phyloP scores from a whole-genome alignment of 2,888 invertebrate genomes.

The Cremastinae sp. region DNA sequence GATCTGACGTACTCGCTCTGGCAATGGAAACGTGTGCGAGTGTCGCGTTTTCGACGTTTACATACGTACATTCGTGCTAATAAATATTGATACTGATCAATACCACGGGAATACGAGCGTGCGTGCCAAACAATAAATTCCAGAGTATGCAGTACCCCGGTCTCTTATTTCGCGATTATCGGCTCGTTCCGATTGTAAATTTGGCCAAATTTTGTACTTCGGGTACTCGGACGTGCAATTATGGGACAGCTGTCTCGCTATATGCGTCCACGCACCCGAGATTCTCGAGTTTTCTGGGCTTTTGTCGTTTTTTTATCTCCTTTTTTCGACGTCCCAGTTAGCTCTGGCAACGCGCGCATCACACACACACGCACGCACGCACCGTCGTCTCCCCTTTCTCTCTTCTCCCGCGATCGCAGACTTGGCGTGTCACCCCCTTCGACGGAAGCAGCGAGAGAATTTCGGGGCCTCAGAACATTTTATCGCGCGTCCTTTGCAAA shows the following conservation, averaged over 20 bases:
- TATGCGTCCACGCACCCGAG: constrained; percentile 44
- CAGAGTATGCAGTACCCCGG: too few species aligned
- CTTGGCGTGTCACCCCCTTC: not conserved
- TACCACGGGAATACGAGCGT: too few species aligned
- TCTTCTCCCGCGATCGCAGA: constrained; percentile 14
- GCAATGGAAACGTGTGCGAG: constrained; percentile 11
- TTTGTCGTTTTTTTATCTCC: constrained; percentile 27
- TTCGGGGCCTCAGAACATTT: constrained; percentile 1
- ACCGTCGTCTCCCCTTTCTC: constrained; percentile 20
- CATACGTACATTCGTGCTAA: not conserved
- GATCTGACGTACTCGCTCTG: constrained; percentile 19
- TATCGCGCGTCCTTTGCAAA: too few species aligned
- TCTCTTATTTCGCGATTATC: too few species aligned
- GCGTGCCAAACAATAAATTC: too few species aligned
- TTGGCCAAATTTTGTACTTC: not conserved
- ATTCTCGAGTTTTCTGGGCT: constrained; percentile 44
- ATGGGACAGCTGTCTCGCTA: constrained; percentile 19
- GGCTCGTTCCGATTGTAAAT: too few species aligned
- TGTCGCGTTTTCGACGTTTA: too few species aligned
- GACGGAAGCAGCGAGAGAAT: constrained; percentile 8
- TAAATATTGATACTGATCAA: too few species aligned
- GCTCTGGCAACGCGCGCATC: constrained; percentile 33
- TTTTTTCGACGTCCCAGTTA: constrained; percentile 52
- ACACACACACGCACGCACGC: constrained; percentile 10
- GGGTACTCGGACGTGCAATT: not conserved